Conservation (phyloP, 2,113 vertebrate species). For the Tichodroma muraria region DNA sequence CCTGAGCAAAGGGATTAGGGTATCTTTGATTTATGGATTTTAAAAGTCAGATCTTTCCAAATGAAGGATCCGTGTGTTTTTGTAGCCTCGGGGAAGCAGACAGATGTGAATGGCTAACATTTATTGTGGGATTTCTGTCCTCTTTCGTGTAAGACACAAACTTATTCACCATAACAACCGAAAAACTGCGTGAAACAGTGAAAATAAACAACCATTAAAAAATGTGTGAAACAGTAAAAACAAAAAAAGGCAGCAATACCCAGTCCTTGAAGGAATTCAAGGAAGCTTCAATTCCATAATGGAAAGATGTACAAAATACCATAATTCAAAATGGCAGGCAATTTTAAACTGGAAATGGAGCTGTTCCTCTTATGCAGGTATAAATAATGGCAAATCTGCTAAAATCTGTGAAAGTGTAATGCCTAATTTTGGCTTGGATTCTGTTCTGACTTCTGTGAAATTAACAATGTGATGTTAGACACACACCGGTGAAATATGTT, state of each 20-base stretch:
- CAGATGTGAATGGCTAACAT: background rate
- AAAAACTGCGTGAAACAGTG: background rate
- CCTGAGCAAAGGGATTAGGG: background rate
- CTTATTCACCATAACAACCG: conserved; percentile 16
- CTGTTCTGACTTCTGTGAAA: background rate
- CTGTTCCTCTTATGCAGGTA: background rate
- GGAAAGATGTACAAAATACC: background rate
- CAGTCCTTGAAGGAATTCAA: background rate
- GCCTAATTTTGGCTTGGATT: background rate
- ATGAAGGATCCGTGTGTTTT: background rate
- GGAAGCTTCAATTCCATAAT: background rate
- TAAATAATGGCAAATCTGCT: background rate
- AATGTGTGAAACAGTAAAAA: background rate
- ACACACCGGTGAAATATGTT: background rate
- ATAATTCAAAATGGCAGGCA: background rate
- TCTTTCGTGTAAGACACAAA: background rate
- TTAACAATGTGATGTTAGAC: background rate
- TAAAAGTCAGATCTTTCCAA: background rate
- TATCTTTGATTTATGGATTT: background rate
- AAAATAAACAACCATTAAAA: background rate
- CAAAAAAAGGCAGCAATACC: background rate
- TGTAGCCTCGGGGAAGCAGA: background rate
- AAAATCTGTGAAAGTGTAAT: background rate
- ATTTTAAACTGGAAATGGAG: background rate
- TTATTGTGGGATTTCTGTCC: conserved; percentile 22